These are phyloP conservation scores for Nectonema munidae DNA, from an alignment of 2,888 invertebrate species.

Conservation along the genomic window DNA sequence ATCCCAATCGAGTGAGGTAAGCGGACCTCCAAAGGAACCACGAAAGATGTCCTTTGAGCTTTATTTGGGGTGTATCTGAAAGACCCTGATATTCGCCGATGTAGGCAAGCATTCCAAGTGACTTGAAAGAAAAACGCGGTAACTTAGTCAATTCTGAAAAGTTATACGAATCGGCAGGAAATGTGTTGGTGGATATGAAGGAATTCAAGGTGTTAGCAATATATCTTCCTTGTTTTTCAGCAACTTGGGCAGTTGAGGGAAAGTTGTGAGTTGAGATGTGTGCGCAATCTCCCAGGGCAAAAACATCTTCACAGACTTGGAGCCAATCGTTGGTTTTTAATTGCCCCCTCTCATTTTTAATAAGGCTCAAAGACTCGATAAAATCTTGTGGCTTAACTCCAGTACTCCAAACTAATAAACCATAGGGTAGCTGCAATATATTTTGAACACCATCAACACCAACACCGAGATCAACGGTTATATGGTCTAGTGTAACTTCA, in stretches of 20 bases:
- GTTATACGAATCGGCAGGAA: constrained; percentile 14
- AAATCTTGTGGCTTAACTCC: constrained; percentile 23
- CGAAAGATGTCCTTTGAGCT: constrained; percentile 23
- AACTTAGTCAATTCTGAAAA: neutral
- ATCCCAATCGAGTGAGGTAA: constrained; percentile 24
- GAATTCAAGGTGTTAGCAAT: constrained; percentile 21
- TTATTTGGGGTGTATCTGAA: constrained; percentile 23
- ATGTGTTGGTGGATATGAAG: neutral
- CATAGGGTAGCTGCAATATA: constrained; percentile 24
- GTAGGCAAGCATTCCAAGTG: constrained; percentile 25
- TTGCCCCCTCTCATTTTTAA: constrained; percentile 23
- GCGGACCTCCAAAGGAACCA: constrained; percentile 26
- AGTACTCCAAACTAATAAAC: constrained; percentile 25
- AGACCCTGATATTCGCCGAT: constrained; percentile 24
- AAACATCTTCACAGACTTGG: constrained; percentile 16
- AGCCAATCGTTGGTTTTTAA: constrained; percentile 18
- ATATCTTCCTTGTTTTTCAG: constrained; percentile 24
- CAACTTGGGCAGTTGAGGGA: constrained; percentile 25
- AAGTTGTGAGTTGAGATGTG: constrained; percentile 21
- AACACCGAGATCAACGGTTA: too few species aligned
- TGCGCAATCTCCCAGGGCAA: constrained; percentile 25
- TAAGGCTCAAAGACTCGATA: constrained; percentile 19
- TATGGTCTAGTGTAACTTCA: too few species aligned
- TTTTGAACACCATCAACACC: too few species aligned
- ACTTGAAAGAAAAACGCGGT: too few species aligned